Evolutionary conservation across 2,888 invertebrate species (phyloP).

Genomic region (Eupeodes luniger): DNA sequence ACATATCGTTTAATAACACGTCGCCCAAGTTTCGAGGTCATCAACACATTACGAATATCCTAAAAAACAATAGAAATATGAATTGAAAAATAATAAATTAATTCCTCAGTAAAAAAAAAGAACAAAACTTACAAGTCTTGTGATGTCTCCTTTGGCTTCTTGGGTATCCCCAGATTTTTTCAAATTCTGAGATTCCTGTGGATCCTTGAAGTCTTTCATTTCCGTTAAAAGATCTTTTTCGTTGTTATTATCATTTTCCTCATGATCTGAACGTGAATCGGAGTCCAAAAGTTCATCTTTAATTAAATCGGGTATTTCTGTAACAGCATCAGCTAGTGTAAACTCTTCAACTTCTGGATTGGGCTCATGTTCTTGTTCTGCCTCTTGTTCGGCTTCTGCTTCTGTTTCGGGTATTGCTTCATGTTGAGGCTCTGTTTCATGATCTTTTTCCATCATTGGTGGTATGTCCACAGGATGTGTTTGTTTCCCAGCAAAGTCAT

Average conservation of each 20-base stretch:
- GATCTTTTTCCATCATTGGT: background rate
- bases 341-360: constrained; percentile 27
- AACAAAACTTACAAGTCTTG: constrained; percentile 41
- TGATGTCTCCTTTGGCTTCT: background rate
- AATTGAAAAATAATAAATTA: background rate
- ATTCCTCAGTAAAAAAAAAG: background rate
- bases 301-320: constrained; percentile 12
- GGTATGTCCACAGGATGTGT: background rate
- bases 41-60: constrained; percentile 61
- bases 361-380: background rate
- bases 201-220: background rate
- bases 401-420: background rate
- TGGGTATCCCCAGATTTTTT: background rate
- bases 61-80: background rate
- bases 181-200: background rate
- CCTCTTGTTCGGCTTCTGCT: background rate
- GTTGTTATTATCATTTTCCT: constrained; percentile 29
- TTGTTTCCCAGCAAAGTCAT: background rate
- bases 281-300: constrained; percentile 33
- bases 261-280: constrained; percentile 28
- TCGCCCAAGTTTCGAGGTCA: constrained; percentile 66
- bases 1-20: constrained; percentile 77
- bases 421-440: background rate
- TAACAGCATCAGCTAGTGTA: constrained; percentile 1
- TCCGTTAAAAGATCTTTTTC: background rate